These are phyloP conservation scores for Pomatorhinus ruficollis DNA, from an alignment of 2,113 vertebrate species.

Conservation along the genomic window DNA sequence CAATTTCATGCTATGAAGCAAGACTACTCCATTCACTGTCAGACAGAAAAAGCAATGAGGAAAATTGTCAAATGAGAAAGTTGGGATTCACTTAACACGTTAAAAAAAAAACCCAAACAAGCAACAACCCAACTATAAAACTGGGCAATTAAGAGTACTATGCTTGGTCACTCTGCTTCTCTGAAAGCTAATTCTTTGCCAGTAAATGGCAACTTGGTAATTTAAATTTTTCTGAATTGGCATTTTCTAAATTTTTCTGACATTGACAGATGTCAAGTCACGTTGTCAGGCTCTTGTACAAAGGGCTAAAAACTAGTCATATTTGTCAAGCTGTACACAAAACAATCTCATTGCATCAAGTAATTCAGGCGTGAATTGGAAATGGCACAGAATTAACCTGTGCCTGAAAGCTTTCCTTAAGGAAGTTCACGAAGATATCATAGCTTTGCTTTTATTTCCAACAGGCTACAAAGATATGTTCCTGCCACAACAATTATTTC, in stretches of 20 bases:
- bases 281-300: rapidly evolving
- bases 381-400: background rate
- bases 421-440: background rate
- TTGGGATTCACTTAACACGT: background rate
- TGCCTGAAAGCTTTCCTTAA: background rate
- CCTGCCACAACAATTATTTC: background rate
- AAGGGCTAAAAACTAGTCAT: background rate
- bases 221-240: background rate
- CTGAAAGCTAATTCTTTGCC: background rate
- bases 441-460: background rate
- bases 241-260: background rate
- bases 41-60: background rate
- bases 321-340: background rate
- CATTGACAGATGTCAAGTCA: background rate
- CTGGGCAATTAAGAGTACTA: background rate
- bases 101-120: background rate
- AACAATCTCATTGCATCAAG: background rate
- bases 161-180: background rate
- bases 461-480: background rate
- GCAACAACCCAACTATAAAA: background rate
- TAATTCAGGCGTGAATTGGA: background rate
- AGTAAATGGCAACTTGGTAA: background rate
- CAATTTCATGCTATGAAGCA: background rate
- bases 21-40: background rate
- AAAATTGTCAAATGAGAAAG: background rate